Evolutionary conservation across 2,888 invertebrate species (phyloP).

Genomic region (Mongoloraphidia duomilia): DNA sequence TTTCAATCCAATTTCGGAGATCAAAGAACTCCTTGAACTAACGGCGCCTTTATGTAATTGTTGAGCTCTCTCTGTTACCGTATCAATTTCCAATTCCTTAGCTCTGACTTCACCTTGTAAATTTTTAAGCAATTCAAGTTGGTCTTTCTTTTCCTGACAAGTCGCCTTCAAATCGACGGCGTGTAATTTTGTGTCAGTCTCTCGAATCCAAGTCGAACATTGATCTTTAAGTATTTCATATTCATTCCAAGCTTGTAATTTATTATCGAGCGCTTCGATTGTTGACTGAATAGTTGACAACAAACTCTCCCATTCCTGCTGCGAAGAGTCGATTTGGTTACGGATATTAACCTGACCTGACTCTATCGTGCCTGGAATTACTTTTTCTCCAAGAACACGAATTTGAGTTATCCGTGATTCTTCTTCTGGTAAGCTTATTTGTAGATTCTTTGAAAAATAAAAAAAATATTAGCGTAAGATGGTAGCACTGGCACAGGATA

Average conservation of each 20-base stretch:
- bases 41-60: constrained; percentile 60
- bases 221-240: constrained; percentile 78
- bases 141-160: constrained; percentile 68
- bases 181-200: constrained; percentile 75
- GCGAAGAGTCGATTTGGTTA: constrained; percentile 73
- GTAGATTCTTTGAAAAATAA: constrained; percentile 40
- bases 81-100: constrained; percentile 84
- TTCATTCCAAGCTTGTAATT: constrained; percentile 82
- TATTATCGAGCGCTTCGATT: constrained; percentile 64
- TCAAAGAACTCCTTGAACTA: constrained; percentile 62
- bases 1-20: constrained; percentile 81
- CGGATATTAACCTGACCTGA: constrained; percentile 73
- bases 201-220: constrained; percentile 74
- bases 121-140: constrained; percentile 62
- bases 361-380: constrained; percentile 73
- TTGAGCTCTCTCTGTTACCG: constrained; percentile 83
- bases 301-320: constrained; percentile 81
- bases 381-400: constrained; percentile 72
- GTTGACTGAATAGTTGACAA: constrained; percentile 61
- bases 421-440: constrained; percentile 70
- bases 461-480: constrained; percentile 1
- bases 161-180: constrained; percentile 75
- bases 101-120: constrained; percentile 81
- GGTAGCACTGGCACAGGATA: no score
- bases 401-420: constrained; percentile 70